Percentiles rank a stretch among this genome's conserved stretches.
Evolutionary conservation across 2,113 vertebrate species (phyloP).

Genomic region (Microcebus lehilahytsara): DNA sequence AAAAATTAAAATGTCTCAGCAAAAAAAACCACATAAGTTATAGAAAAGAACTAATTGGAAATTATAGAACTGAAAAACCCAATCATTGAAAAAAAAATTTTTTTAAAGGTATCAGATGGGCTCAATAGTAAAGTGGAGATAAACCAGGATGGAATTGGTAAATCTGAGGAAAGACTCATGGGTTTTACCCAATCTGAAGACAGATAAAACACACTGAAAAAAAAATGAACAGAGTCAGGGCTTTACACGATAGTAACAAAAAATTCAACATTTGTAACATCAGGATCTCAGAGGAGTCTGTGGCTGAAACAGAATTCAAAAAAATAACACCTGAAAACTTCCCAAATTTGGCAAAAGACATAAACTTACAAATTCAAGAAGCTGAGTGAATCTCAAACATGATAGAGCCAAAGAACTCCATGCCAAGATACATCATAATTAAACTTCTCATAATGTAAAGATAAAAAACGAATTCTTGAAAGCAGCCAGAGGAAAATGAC

Average conservation of each 20-base stretch:
- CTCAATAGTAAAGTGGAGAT: neutral
- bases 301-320: constrained; percentile 19
- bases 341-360: constrained; percentile 15
- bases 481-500: neutral
- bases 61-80: neutral
- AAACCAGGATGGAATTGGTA: neutral
- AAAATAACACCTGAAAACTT: neutral
- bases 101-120: neutral
- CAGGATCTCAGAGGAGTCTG: neutral
- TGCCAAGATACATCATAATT: neutral
- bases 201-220: neutral
- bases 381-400: neutral
- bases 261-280: neutral
- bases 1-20: neutral
- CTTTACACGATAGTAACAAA: neutral
- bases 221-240: neutral
- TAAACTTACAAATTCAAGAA: constrained; percentile 4
- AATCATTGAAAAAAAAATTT: neutral
- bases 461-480: neutral
- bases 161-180: neutral
- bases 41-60: neutral
- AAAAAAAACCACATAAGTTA: neutral
- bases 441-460: constrained; percentile 39
- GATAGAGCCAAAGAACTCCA: neutral
- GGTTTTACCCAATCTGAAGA: neutral